These are phyloP conservation scores for Miltochrista miniata DNA, from an alignment of 2,888 invertebrate genomes.

Conservation along the genomic window DNA sequence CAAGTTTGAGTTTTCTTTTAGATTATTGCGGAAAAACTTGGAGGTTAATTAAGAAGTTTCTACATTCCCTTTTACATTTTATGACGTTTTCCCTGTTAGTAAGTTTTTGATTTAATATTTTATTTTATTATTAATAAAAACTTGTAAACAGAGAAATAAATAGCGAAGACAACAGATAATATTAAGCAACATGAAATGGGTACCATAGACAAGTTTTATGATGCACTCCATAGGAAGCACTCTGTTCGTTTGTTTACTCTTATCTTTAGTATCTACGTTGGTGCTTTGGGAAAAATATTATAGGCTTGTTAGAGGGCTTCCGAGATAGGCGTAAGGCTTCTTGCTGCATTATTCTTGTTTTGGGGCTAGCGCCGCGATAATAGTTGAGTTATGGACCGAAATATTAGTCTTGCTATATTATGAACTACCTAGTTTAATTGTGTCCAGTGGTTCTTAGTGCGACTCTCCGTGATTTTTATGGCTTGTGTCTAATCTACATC, in stretches of 20 bases:
- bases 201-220: conserved; percentile 21
- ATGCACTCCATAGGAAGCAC: conserved; percentile 11
- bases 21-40: no score
- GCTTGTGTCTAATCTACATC: no score
- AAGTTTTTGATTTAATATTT: no score
- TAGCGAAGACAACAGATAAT: conserved; percentile 35
- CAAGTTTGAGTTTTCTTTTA: no score
- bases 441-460: no score
- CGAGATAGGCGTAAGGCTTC: conserved; percentile 30
- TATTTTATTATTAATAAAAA: no score
- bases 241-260: conserved; percentile 20
- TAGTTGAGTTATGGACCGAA: conserved; percentile 1
- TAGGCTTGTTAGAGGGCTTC: conserved; percentile 16
- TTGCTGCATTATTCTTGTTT: conserved; percentile 29
- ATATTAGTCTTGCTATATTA: conserved; percentile 6
- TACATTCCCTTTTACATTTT: no score
- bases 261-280: conserved; percentile 26
- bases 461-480: no score
- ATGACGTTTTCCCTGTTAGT: no score
- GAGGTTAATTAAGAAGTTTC: no score
- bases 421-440: background rate
- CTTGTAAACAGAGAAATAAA: conserved; percentile 35
- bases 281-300: conserved; percentile 27
- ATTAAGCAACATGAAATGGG: conserved; percentile 31
- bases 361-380: background rate